Conservation (phyloP, 2,797 vertebrate species). For the Acropternis orthonyx region DNA sequence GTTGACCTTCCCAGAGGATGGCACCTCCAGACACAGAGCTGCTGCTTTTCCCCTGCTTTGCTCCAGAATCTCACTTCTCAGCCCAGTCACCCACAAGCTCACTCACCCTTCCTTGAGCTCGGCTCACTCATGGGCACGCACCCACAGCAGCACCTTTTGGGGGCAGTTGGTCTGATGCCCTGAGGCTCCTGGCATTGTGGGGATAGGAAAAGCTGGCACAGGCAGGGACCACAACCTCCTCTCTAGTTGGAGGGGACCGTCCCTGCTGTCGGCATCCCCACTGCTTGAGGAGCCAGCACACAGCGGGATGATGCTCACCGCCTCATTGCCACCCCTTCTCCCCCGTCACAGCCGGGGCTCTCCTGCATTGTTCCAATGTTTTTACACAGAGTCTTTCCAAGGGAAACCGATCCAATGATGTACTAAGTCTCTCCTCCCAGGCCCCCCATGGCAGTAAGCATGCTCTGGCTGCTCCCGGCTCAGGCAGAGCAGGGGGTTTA, state of each 20-base stretch:
- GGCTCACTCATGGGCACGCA: accelerated
- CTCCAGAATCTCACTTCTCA: not conserved
- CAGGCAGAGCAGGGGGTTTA: slow-evolving; percentile 3
- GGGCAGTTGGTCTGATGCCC: not conserved
- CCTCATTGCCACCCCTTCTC: not conserved
- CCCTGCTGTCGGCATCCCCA: not conserved
- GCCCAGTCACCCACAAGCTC: not conserved
- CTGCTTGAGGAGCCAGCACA: accelerated
- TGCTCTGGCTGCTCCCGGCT: not conserved
- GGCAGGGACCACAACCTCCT: not conserved
- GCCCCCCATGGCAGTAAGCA: not conserved
- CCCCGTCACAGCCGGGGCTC: not conserved
- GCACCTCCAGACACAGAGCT: accelerated
- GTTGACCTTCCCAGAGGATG: not conserved
- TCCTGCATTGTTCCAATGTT: not conserved
- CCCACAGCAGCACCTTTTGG: not conserved
- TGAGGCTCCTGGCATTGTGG: not conserved
- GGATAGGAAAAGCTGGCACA: accelerated
- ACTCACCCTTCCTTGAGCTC: accelerated
- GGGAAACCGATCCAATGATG: not conserved
- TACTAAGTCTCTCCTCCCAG: not conserved
- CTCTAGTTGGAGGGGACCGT: accelerated
- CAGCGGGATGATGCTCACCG: not conserved
- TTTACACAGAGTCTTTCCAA: not conserved
- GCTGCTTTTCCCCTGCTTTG: not conserved